Conservation (phyloP, 2,888 invertebrate genomes). For the Lithophane leautieri region DNA sequence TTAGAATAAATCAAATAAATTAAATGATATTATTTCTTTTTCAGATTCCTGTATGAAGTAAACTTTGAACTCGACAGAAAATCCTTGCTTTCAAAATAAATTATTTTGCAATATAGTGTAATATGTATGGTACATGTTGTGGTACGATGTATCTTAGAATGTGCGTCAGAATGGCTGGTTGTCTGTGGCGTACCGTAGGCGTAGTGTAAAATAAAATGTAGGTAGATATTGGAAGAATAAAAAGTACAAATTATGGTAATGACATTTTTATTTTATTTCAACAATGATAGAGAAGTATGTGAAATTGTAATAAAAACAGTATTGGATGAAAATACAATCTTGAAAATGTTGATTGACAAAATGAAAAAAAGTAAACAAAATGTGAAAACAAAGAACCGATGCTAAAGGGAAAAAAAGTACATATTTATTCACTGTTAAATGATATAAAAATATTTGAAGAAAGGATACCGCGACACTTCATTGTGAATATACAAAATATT, state of each 20-base stretch:
- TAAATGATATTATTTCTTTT: conserved; percentile 50
- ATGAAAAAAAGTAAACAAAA: not conserved
- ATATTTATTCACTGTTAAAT: not conserved
- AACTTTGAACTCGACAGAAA: conserved; percentile 2
- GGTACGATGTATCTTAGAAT: too few relatives aligned
- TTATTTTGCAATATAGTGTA: conserved; percentile 1
- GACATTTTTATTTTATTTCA: conserved; percentile 27
- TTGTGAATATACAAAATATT: conserved; percentile 6
- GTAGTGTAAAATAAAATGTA: not conserved
- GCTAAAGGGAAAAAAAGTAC: not conserved
- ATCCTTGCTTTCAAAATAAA: not conserved
- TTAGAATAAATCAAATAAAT: not conserved
- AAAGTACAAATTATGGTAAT: conserved; percentile 13
- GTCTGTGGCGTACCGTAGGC: too few relatives aligned
- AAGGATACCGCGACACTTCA: not conserved
- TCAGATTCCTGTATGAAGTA: conserved; percentile 75
- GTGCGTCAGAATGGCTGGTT: too few relatives aligned
- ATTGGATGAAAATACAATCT: conserved; percentile 2
- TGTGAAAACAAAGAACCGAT: not conserved
- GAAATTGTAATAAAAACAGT: conserved; percentile 1
- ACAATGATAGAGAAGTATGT: conserved; percentile 8
- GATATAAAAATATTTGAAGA: not conserved
- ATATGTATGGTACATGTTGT: too few relatives aligned
- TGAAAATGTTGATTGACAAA: not conserved
- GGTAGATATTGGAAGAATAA: conserved; percentile 6